Base-by-base conservation (phyloP, 1,140 invertebrate species). In the Brachionus angularis region DNA sequence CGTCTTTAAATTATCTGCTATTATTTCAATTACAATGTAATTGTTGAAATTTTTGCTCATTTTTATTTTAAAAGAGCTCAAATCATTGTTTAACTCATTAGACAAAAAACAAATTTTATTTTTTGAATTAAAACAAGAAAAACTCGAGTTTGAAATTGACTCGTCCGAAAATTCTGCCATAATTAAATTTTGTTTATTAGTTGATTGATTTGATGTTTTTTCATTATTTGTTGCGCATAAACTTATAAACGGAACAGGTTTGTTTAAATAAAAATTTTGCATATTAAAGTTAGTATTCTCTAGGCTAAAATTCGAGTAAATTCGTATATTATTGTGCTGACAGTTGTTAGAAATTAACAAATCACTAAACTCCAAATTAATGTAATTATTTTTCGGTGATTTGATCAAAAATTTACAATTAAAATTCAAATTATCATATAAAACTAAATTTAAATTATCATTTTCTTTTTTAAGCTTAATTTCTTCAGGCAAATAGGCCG, bases 101-200 rank as follows among this genome's bases (percentile, higher is more conserved):
- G 62, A 34, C 10, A 67, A 3, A 18, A 67, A 47, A 16, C 62
- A 67, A 29, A 67, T 67, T 50, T 47, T 46, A 14, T 67, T 67
- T 16, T 46, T 46, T 18, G 42, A 50, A 50, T 50, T 50, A 29
- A 50, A 46, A 27, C 62, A 67, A 27, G 42, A 47, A 18, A 67
- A 67, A 23, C 47, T 67, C 16, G 62, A 67, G 29, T 67, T 67
- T 12, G 42, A 16, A 10, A 67, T 46, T 33, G 62, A 67, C 18
- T 67, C 27, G 18, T 67, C 62, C 12, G 47, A 50, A 50, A 67
- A 67, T 50, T 67, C 62, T 14, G 62, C 62, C 14, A 67, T 31
- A 47, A 67, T 67, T 67, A 67, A 50, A 67, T 50, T 67, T 23
- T 67, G n/a, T n/a, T 29, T 46, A 16, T 16, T 42, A 10, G 10